A percentile compares a stretch with the other conserved stretches of the same genome.
Evolutionary conservation across 2,888 invertebrate species (phyloP).

Genomic region (Scaptomyza flava): DNA sequence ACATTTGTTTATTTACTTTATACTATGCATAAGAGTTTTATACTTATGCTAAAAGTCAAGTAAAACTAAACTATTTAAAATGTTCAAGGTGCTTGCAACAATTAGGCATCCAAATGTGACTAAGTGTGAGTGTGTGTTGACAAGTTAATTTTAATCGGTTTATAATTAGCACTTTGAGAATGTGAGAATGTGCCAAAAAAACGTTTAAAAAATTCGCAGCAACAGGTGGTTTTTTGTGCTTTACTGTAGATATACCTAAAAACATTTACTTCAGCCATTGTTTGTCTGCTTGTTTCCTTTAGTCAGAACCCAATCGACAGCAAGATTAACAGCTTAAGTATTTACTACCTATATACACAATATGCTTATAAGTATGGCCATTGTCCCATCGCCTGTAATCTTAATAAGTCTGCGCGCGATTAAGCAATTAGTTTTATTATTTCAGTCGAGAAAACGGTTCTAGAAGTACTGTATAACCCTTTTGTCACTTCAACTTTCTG

Average conservation of each 20-base stretch:
- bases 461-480: constrained; percentile 14
- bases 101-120: background rate
- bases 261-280: constrained; percentile 26
- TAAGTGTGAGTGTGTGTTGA: background rate
- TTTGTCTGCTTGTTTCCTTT: constrained; percentile 5
- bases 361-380: constrained; percentile 1
- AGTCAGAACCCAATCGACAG: constrained; percentile 23
- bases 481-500: constrained; percentile 19
- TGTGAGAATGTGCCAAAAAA: background rate
- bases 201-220: background rate
- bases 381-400: constrained; percentile 50
- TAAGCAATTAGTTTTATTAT: constrained; percentile 34
- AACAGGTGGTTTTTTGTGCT: constrained; percentile 1
- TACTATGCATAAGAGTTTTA: background rate
- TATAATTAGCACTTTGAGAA: constrained; percentile 14
- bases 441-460: background rate
- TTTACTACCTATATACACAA: constrained; percentile 10
- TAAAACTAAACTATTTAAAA: background rate
- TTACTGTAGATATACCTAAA: constrained; percentile 4
- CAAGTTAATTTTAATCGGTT: constrained; percentile 15
- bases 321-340: constrained; percentile 40
- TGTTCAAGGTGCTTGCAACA: constrained; percentile 1
- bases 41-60: background rate
- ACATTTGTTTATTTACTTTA: constrained; percentile 6
- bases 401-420: constrained; percentile 60